These are phyloP conservation scores for Chascanopsetta lugubris DNA, from an alignment of 2,113 vertebrate species.

Conservation along the genomic window DNA sequence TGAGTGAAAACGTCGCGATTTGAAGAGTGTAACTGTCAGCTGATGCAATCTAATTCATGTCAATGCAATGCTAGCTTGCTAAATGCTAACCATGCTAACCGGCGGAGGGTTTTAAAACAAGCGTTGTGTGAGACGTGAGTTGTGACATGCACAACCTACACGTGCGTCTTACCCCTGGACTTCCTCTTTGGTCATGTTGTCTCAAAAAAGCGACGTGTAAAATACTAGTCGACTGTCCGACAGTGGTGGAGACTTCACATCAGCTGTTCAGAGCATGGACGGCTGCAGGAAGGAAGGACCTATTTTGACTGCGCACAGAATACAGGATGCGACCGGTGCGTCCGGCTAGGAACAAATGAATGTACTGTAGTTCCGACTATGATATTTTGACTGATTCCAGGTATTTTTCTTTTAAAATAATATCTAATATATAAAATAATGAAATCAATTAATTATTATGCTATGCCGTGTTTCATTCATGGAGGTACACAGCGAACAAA, in stretches of 20 bases:
- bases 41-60: constrained; percentile 70
- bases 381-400: not conserved
- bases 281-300: constrained; percentile 52
- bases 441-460: not conserved
- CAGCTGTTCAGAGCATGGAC: constrained; percentile 69
- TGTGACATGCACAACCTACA: too few species aligned
- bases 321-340: not conserved
- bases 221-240: constrained; percentile 17
- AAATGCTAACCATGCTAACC: constrained; percentile 18
- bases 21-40: constrained; percentile 22
- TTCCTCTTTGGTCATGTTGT: constrained; percentile 80
- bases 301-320: constrained; percentile 57
- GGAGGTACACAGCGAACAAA: too few species aligned
- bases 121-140: not conserved
- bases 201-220: constrained; percentile 2
- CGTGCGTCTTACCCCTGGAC: constrained; percentile 72
- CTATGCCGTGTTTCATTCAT: not conserved
- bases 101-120: not conserved
- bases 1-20: not conserved
- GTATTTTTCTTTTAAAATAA: too few species aligned
- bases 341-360: constrained; percentile 69
- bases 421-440: not conserved
- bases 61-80: constrained; percentile 24
- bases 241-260: constrained; percentile 17
- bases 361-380: constrained; percentile 41